Conservation (phyloP, 2,888 invertebrate genomes). For the Noctua janthe region DNA sequence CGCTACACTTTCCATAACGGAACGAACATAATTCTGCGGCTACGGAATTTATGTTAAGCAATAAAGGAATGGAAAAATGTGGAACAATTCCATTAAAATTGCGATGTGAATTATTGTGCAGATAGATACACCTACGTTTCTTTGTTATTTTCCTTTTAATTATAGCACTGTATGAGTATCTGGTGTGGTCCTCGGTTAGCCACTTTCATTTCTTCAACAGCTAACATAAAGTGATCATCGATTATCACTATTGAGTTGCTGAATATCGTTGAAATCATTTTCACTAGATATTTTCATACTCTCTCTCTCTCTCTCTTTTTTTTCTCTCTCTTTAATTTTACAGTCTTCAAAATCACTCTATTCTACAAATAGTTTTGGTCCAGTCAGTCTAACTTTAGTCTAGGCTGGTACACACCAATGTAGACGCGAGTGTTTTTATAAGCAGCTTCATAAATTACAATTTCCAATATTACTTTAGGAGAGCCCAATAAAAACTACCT, state of each 20-base stretch:
- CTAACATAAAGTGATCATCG: background rate
- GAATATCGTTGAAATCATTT: background rate
- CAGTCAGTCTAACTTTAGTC: background rate
- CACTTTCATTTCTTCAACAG: conserved; percentile 1
- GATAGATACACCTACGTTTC: background rate
- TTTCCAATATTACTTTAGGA: background rate
- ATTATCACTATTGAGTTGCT: background rate
- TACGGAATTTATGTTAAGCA: conserved; percentile 53
- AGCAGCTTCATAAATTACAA: background rate
- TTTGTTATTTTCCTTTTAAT: conserved; percentile 24
- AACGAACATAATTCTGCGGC: conserved; percentile 47
- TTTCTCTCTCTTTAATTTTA: too few relatives aligned
- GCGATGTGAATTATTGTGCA: conserved; percentile 36
- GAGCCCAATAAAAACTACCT: background rate
- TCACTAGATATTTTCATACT: background rate
- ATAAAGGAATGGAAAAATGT: conserved; percentile 51
- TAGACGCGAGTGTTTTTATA: background rate
- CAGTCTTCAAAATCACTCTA: background rate
- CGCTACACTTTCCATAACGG: conserved; percentile 60
- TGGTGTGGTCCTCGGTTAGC: background rate
- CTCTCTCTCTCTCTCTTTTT: too few relatives aligned
- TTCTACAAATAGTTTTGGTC: background rate
- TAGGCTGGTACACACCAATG: background rate
- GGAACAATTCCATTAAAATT: conserved; percentile 41
- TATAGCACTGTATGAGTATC: background rate